phyloP scores from a whole-genome alignment of 2,113 vertebrate genomes.

The Siphamia tubifer region DNA sequence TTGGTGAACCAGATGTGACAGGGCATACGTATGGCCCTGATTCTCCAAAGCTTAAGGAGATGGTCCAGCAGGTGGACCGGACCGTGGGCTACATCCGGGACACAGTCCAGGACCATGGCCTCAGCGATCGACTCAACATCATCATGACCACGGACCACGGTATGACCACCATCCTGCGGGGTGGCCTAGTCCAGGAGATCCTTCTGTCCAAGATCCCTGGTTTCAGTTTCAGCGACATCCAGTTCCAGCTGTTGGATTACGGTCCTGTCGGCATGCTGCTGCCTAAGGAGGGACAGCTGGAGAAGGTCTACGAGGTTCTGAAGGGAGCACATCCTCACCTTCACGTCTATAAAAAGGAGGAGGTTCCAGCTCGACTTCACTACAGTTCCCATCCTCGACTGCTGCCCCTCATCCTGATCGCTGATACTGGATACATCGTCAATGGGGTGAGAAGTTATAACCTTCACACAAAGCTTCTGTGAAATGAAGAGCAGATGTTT shows the following conservation, averaged over 20 bases:
- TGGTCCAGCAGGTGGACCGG: slow-evolving; percentile 86
- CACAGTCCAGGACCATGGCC: slow-evolving; percentile 46
- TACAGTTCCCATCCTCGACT: slow-evolving; percentile 81
- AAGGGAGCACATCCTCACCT: slow-evolving; percentile 82
- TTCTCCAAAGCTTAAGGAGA: slow-evolving; percentile 74
- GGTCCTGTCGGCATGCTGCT: slow-evolving; percentile 84
- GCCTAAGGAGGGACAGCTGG: slow-evolving; percentile 85
- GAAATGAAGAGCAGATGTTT: no score
- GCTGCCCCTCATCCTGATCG: slow-evolving; percentile 81
- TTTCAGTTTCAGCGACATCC: slow-evolving; percentile 84
- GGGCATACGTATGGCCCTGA: slow-evolving; percentile 87
- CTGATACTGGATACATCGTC: slow-evolving; percentile 86
- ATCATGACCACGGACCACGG: slow-evolving; percentile 89
- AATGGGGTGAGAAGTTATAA: slow-evolving; percentile 67
- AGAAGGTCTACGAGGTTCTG: slow-evolving; percentile 82
- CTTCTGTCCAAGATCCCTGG: slow-evolving; percentile 64
- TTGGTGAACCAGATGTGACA: slow-evolving; percentile 84
- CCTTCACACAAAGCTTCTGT: no score
- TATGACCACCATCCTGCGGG: slow-evolving; percentile 79
- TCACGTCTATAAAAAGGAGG: slow-evolving; percentile 86
- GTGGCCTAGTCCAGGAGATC: slow-evolving; percentile 64
- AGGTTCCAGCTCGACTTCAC: slow-evolving; percentile 80
- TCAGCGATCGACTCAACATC: slow-evolving; percentile 80
- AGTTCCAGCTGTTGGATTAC: slow-evolving; percentile 87
- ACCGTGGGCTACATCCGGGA: slow-evolving; percentile 85